Percentiles rank a stretch among this genome's conserved stretches.
These are phyloP conservation scores for Crepidodera aurea DNA, from an alignment of 2,888 invertebrate species.

Conservation along the genomic window DNA sequence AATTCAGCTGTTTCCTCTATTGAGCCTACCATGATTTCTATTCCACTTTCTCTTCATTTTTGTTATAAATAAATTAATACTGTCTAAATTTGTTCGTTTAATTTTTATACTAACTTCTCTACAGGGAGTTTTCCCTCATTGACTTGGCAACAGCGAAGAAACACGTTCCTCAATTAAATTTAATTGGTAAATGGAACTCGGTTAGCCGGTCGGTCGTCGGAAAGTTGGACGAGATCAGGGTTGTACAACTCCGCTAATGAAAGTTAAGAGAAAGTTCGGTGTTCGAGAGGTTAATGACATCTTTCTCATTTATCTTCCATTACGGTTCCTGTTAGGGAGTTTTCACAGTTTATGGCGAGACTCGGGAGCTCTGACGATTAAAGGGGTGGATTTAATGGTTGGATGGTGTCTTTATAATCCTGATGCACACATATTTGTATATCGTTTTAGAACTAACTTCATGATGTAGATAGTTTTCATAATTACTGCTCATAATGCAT, in stretches of 20 bases:
- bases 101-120: too few species aligned
- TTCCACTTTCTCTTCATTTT: too few species aligned
- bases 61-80: too few species aligned
- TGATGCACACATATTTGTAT: too few species aligned
- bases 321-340: slow-evolving; percentile 10
- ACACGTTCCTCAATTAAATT: slow-evolving; percentile 53
- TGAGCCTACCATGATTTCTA: too few species aligned
- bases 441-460: too few species aligned
- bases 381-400: background rate
- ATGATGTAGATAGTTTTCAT: too few species aligned
- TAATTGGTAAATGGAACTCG: slow-evolving; percentile 57
- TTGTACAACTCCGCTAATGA: slow-evolving; percentile 51
- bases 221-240: slow-evolving; percentile 61
- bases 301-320: slow-evolving; percentile 33
- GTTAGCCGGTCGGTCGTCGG: slow-evolving; percentile 58
- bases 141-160: slow-evolving; percentile 25
- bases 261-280: slow-evolving; percentile 56
- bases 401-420: background rate
- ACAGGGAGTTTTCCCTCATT: too few species aligned
- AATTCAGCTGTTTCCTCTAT: too few species aligned
- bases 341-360: slow-evolving; percentile 7
- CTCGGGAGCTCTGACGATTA: background rate
- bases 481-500: too few species aligned
- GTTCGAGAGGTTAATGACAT: slow-evolving; percentile 46
- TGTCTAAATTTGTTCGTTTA: too few species aligned